These are phyloP conservation scores for Drosophila stalkeri DNA, from an alignment of 2,888 invertebrate species.

Conservation along the genomic window DNA sequence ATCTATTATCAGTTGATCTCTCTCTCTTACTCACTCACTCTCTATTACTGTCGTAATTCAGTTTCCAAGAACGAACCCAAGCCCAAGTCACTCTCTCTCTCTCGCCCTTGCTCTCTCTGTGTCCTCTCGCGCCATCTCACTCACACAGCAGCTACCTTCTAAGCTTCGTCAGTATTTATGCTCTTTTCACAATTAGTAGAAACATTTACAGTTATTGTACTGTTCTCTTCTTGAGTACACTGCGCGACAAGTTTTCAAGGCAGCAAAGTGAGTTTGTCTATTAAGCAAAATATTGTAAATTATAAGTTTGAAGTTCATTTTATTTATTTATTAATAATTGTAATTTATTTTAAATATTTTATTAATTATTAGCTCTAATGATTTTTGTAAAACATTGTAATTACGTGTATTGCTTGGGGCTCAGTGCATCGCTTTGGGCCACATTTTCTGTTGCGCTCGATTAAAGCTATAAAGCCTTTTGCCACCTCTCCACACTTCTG, in stretches of 20 bases:
- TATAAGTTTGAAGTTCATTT: background rate
- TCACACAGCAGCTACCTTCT: constrained; percentile 13
- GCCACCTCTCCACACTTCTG: constrained; percentile 11
- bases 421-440: constrained; percentile 31
- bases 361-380: no score
- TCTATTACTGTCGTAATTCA: constrained; percentile 45
- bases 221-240: constrained; percentile 14
- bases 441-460: constrained; percentile 63
- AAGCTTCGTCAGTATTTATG: constrained; percentile 38
- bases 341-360: no score
- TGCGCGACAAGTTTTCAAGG: background rate
- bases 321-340: background rate
- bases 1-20: constrained; percentile 68
- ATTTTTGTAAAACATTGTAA: constrained; percentile 20
- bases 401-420: constrained; percentile 7
- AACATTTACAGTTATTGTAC: constrained; percentile 22
- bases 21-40: constrained; percentile 24
- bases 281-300: background rate
- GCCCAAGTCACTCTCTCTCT: no score
- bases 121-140: background rate
- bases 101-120: no score
- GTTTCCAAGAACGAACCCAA: constrained; percentile 19
- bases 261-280: background rate
- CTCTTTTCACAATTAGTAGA: constrained; percentile 47
- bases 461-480: constrained; percentile 67